A percentile compares a stretch with the other conserved stretches of the same genome.
These are phyloP conservation scores for Lampris incognitus DNA, from an alignment of 2,113 vertebrate genomes.

Conservation along the genomic window DNA sequence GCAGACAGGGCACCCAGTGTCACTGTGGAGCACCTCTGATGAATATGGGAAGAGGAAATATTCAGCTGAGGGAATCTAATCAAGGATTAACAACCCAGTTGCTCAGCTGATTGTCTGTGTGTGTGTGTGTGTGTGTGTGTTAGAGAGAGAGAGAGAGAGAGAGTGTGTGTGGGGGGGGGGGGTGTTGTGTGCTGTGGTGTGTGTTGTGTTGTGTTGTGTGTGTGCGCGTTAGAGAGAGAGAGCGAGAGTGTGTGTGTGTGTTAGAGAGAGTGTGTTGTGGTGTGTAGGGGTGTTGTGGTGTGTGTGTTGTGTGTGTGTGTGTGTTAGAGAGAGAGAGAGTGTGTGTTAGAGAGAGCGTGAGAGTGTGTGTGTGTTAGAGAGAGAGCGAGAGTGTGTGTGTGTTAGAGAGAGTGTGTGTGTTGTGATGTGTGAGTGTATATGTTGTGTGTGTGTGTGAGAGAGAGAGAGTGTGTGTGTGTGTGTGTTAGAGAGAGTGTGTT, in stretches of 20 bases:
- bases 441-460: too few species aligned
- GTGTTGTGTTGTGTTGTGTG: too few species aligned
- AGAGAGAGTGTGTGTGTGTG: too few species aligned
- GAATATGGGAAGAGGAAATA: constrained; percentile 23
- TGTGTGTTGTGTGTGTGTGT: too few species aligned
- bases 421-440: too few species aligned
- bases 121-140: constrained; percentile 29
- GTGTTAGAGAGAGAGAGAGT: too few species aligned
- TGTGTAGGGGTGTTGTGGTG: constrained; percentile 9
- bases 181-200: too few species aligned
- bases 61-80: constrained; percentile 10
- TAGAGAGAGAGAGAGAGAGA: constrained; percentile 10
- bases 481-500: too few species aligned
- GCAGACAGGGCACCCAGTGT: constrained; percentile 2
- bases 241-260: neutral
- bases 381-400: too few species aligned
- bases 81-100: constrained; percentile 38
- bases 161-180: constrained; percentile 5
- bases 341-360: too few species aligned
- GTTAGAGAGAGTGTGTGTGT: too few species aligned
- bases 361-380: too few species aligned
- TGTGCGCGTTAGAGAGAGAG: neutral
- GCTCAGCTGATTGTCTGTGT: constrained; percentile 38
- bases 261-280: constrained; percentile 9
- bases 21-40: constrained; percentile 17